phyloP scores from a whole-genome alignment of 2,888 invertebrate genomes.

The Parascotia fuliginaria region DNA sequence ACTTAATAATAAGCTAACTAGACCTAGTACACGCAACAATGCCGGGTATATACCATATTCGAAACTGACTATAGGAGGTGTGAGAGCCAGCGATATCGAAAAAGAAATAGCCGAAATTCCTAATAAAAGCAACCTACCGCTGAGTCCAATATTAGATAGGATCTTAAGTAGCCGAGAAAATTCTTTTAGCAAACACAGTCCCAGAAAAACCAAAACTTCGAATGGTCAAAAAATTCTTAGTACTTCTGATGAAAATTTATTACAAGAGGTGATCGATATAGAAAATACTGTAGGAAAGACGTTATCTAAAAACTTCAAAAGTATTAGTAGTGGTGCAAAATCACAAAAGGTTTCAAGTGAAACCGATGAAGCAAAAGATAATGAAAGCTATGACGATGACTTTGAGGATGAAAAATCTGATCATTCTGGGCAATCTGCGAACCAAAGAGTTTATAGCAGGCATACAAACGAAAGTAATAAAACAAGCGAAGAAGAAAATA shows the following conservation, averaged over 20 bases:
- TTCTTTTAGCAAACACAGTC: slow-evolving; percentile 60
- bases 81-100: slow-evolving; percentile 73
- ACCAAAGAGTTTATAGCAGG: slow-evolving; percentile 17
- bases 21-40: slow-evolving; percentile 53
- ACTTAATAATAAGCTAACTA: slow-evolving; percentile 5
- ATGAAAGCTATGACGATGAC: slow-evolving; percentile 76
- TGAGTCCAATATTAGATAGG: slow-evolving; percentile 73
- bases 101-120: slow-evolving; percentile 68
- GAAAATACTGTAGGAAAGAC: slow-evolving; percentile 69
- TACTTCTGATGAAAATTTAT: slow-evolving; percentile 78
- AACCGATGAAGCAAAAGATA: slow-evolving; percentile 41
- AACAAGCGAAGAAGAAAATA: slow-evolving; percentile 24
- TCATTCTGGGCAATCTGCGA: slow-evolving; percentile 37
- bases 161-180: slow-evolving; percentile 73
- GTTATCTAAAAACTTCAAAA: slow-evolving; percentile 53
- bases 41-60: slow-evolving; percentile 80
- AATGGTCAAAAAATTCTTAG: slow-evolving; percentile 61
- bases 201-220: slow-evolving; percentile 46
- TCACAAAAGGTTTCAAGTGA: slow-evolving; percentile 40
- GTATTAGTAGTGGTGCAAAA: slow-evolving; percentile 31
- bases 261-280: slow-evolving; percentile 76
- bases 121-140: slow-evolving; percentile 61
- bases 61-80: slow-evolving; percentile 77
- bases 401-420: slow-evolving; percentile 78
- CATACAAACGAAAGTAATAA: slow-evolving; percentile 24